Conservation (phyloP, 2,888 invertebrate genomes). For the Leucophenga maculata region DNA sequence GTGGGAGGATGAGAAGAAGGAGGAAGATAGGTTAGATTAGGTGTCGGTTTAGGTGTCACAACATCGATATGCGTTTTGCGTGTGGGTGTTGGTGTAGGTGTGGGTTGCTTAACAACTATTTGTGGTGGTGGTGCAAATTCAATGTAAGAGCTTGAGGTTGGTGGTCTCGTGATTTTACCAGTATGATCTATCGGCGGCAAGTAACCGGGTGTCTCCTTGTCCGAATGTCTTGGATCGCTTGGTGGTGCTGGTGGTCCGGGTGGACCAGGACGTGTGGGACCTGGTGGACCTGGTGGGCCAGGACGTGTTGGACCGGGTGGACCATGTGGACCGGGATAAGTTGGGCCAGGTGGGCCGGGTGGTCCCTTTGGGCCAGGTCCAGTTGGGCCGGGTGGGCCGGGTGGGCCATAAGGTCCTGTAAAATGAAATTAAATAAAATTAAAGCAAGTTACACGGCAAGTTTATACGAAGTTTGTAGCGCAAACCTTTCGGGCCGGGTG, state of each 20-base stretch:
- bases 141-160: slow-evolving; percentile 54
- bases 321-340: slow-evolving; percentile 65
- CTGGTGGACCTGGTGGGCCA: slow-evolving; percentile 42
- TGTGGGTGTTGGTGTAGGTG: slow-evolving; percentile 42
- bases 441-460: not conserved
- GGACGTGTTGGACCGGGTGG: slow-evolving; percentile 41
- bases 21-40: slow-evolving; percentile 65
- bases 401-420: slow-evolving; percentile 46
- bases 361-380: slow-evolving; percentile 47
- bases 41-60: slow-evolving; percentile 41
- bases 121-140: slow-evolving; percentile 46
- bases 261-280: slow-evolving; percentile 16
- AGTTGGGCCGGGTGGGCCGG: slow-evolving; percentile 57
- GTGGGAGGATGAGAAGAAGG: slow-evolving; percentile 62
- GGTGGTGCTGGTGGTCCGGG: slow-evolving; percentile 42
- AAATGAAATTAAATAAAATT: not conserved
- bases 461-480: not conserved
- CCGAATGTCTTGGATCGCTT: slow-evolving; percentile 63
- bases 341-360: slow-evolving; percentile 60
- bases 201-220: slow-evolving; percentile 66
- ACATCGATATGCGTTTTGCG: slow-evolving; percentile 60
- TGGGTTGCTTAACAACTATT: slow-evolving; percentile 17
- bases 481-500: slow-evolving; percentile 48
- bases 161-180: slow-evolving; percentile 72
- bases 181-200: slow-evolving; percentile 73